Evolutionary conservation across 2,113 vertebrate species (phyloP).

Genomic region (Columba janthina): DNA sequence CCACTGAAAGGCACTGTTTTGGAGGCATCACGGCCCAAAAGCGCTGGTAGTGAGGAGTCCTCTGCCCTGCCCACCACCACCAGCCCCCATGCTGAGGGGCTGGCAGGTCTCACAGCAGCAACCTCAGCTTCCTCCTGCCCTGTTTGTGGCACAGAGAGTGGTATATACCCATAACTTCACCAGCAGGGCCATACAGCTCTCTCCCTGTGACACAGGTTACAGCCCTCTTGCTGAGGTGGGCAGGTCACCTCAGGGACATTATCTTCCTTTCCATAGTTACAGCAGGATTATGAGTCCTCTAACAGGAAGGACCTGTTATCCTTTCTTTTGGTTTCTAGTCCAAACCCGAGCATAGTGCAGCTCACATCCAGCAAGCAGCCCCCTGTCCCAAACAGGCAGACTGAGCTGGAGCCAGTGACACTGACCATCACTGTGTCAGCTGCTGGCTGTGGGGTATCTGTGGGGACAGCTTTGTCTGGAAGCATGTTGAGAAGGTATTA

Average conservation of each 20-base stretch:
- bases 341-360: background rate
- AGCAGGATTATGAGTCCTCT: background rate
- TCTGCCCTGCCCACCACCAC: background rate
- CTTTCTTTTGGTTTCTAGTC: background rate
- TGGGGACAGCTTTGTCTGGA: background rate
- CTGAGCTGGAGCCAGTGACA: background rate
- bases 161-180: background rate
- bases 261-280: background rate
- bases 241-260: background rate
- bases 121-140: background rate
- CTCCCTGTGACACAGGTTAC: background rate
- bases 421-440: too few relatives aligned
- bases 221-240: background rate
- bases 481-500: background rate
- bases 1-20: fast-evolving
- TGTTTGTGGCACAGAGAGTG: fast-evolving
- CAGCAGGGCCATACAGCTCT: background rate
- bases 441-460: background rate
- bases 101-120: background rate
- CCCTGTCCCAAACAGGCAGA: background rate
- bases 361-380: background rate
- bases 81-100: background rate
- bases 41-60: background rate
- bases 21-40: background rate
- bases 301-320: background rate